Evolutionary conservation across 1,140 invertebrate species (phyloP).

Genomic region (Bombus confusus): DNA sequence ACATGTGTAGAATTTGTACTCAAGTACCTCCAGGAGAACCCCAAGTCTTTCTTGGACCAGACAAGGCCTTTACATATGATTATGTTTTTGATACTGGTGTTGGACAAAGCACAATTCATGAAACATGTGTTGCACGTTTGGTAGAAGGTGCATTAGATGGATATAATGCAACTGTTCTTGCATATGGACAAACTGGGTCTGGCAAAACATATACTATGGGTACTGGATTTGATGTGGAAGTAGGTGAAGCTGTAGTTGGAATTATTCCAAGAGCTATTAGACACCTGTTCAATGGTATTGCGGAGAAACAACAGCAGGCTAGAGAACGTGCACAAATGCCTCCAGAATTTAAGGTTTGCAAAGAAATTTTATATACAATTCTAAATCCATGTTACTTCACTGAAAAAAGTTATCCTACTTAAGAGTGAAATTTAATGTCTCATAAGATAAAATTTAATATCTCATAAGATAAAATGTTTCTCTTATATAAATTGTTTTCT

Average conservation of each 20-base stretch:
- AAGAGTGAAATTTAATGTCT: not conserved
- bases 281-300: slow-evolving; percentile 94
- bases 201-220: slow-evolving; percentile 99
- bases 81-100: slow-evolving; percentile 93
- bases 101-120: slow-evolving; percentile 93
- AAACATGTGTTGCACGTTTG: slow-evolving; percentile 92
- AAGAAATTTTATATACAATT: not conserved
- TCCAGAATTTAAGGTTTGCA: slow-evolving; percentile 86
- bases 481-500: not conserved
- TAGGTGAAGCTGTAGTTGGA: slow-evolving; percentile 85
- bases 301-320: slow-evolving; percentile 85
- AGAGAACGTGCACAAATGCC: slow-evolving; percentile 84
- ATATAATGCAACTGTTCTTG: slow-evolving; percentile 97
- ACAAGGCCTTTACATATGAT: slow-evolving; percentile 98
- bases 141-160: slow-evolving; percentile 95
- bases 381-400: not conserved
- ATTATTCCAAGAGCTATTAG: slow-evolving; percentile 97
- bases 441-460: not conserved
- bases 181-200: slow-evolving; percentile 98
- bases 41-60: slow-evolving; percentile 95
- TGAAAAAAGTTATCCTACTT: not conserved
- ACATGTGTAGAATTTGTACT: slow-evolving; percentile 97
- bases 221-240: slow-evolving; percentile 95
- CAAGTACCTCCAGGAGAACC: slow-evolving; percentile 93
- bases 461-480: not conserved